Percentiles rank a stretch among this genome's conserved stretches.
phyloP scores from a whole-genome alignment of 1,140 invertebrate species.

The Drosophila willistoni region DNA sequence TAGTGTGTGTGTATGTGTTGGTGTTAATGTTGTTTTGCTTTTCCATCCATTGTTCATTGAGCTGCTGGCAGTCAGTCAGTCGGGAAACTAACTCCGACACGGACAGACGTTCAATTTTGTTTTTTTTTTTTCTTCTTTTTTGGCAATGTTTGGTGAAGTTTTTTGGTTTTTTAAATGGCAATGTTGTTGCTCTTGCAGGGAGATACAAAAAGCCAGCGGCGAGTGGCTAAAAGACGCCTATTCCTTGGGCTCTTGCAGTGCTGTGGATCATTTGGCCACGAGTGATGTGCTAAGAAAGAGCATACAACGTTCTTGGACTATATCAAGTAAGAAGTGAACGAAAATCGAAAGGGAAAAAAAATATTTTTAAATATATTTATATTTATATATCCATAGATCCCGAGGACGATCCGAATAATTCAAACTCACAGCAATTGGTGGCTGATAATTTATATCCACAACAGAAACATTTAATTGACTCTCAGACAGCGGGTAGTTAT shows the following conservation, averaged over 20 bases:
- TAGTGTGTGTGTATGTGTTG: not conserved
- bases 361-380: not conserved
- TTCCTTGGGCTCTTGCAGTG: conserved; percentile 74
- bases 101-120: conserved; percentile 47
- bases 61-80: conserved; percentile 43
- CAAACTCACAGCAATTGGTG: conserved; percentile 68
- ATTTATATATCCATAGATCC: conserved; percentile 53
- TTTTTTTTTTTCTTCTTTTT: conserved; percentile 16
- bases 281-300: conserved; percentile 87
- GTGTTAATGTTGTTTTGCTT: conserved; percentile 8
- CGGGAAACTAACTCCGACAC: conserved; percentile 41
- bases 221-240: conserved; percentile 89
- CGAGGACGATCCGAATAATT: conserved; percentile 82
- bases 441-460: conserved; percentile 78
- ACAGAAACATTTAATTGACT: conserved; percentile 73
- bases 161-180: conserved; percentile 73
- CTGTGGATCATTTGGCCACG: conserved; percentile 85
- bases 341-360: not conserved
- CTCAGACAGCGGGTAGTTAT: conserved; percentile 76
- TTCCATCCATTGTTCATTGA: conserved; percentile 3
- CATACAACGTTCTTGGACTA: conserved; percentile 88
- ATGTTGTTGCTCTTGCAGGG: conserved; percentile 85
- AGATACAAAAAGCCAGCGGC: conserved; percentile 87
- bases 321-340: conserved; percentile 86
- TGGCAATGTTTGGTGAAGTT: conserved; percentile 61